These are phyloP conservation scores for Cercopithecus mona DNA, from an alignment of 2,113 vertebrate species.

Conservation along the genomic window DNA sequence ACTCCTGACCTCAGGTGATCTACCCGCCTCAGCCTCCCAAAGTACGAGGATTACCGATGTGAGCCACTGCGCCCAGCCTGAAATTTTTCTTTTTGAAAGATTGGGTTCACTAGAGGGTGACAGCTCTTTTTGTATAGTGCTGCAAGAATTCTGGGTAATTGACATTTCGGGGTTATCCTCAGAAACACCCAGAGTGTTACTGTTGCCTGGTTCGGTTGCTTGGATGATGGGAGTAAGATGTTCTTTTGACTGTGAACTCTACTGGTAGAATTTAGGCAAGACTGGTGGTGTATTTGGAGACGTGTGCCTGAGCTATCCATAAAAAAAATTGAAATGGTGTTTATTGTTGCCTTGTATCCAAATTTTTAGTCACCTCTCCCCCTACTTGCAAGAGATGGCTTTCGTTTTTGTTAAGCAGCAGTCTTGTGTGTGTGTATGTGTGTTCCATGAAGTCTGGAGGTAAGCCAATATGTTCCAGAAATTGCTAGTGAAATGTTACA, in stretches of 20 bases:
- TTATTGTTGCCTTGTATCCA: slow-evolving; percentile 6
- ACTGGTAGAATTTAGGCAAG: background rate
- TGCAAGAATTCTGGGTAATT: background rate
- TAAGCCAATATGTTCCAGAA: background rate
- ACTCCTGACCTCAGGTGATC: too few relatives aligned
- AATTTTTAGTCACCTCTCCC: background rate
- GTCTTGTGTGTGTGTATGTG: background rate
- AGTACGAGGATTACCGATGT: too few relatives aligned
- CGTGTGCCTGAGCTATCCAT: background rate
- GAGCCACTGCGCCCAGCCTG: background rate
- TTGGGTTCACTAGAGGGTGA: slow-evolving; percentile 2
- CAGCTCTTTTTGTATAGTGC: background rate
- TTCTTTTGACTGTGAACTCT: background rate
- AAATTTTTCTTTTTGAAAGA: background rate
- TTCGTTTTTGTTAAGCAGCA: background rate
- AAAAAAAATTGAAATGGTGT: background rate
- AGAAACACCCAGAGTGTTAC: slow-evolving; percentile 1
- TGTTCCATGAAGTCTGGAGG: background rate
- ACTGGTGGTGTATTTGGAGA: background rate
- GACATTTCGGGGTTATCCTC: background rate
- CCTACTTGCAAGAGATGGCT: slow-evolving; percentile 16
- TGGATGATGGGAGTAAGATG: background rate
- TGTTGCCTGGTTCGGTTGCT: background rate
- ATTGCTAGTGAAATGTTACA: background rate
- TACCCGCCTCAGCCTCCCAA: too few relatives aligned